These are phyloP conservation scores for Cassiopea xamachana DNA, from an alignment of 30 jellyfish, hydroid and myxozoan species.

Conservation along the genomic window DNA sequence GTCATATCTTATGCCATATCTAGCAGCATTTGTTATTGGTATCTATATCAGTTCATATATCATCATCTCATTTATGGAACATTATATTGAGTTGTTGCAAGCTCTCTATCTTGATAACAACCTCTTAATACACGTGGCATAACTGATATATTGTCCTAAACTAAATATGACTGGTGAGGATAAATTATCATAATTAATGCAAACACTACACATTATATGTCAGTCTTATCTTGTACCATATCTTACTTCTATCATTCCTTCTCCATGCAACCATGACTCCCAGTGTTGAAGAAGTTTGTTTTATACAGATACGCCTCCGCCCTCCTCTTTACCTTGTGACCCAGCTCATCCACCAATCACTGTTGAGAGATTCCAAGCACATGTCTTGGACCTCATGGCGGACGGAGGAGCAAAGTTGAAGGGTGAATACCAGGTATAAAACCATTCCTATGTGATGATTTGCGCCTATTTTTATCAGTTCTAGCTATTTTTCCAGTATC, in stretches of 20 bases:
- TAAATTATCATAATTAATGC: too few species aligned
- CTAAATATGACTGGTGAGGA: too few species aligned
- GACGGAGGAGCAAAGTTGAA: conserved; percentile 33
- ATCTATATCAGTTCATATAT: not conserved
- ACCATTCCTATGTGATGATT: too few species aligned
- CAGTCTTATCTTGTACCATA: not conserved
- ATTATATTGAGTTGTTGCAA: too few species aligned
- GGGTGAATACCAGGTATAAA: conserved; percentile 64
- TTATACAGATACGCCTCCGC: conserved; percentile 37
- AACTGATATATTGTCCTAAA: not conserved
- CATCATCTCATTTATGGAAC: too few species aligned
- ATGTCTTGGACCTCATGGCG: conserved; percentile 56
- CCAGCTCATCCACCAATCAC: conserved; percentile 73
- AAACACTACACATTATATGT: too few species aligned
- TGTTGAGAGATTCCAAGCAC: conserved; percentile 57
- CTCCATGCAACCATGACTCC: not conserved
- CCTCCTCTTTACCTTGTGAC: conserved; percentile 61
- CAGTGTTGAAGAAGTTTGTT: too few species aligned
- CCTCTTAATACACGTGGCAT: not conserved
- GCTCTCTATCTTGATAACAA: too few species aligned
- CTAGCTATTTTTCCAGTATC: too few species aligned
- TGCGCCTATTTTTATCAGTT: too few species aligned
- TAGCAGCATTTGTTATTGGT: not conserved
- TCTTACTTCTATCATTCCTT: not conserved
- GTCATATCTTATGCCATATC: not conserved